A percentile compares a stretch with the other conserved stretches of the same genome.
phyloP scores from a whole-genome alignment of 2,888 invertebrate species.

The Apamea crenata region DNA sequence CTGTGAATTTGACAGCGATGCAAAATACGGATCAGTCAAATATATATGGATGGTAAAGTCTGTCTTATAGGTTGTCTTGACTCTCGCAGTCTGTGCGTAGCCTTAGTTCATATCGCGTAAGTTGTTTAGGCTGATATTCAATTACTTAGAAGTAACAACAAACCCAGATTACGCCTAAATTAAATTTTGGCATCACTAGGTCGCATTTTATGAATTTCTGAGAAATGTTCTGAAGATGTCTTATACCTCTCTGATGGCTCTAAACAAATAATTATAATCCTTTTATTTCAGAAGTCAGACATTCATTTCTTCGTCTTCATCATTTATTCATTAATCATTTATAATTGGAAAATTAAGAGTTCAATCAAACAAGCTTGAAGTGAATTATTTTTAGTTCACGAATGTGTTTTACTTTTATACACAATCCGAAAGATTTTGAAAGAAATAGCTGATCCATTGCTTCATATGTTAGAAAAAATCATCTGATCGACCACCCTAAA shows the following conservation, averaged over 20 bases:
- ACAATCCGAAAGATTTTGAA: not conserved
- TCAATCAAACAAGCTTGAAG: not conserved
- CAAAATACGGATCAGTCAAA: not conserved
- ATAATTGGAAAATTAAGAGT: not conserved
- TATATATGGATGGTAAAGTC: too few species aligned
- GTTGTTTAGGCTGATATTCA: constrained; percentile 33
- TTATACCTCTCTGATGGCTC: not conserved
- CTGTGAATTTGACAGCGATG: not conserved
- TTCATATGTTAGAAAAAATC: not conserved
- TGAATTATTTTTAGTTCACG: not conserved
- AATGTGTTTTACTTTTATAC: not conserved
- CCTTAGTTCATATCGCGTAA: constrained; percentile 20
- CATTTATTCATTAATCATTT: too few species aligned
- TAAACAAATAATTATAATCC: constrained; percentile 30
- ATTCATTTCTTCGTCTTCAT: not conserved
- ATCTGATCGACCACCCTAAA: too few species aligned
- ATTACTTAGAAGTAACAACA: constrained; percentile 46
- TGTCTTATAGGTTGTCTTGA: not conserved
- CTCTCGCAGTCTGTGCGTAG: not conserved
- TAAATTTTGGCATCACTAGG: constrained; percentile 37
- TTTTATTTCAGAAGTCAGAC: constrained; percentile 3
- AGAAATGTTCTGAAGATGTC: constrained; percentile 11
- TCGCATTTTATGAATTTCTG: constrained; percentile 32
- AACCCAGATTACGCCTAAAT: constrained; percentile 47
- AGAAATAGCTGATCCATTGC: not conserved